Evolutionary conservation across 1,140 invertebrate genomes (phyloP).

Genomic region (Heliothis subflexa): DNA sequence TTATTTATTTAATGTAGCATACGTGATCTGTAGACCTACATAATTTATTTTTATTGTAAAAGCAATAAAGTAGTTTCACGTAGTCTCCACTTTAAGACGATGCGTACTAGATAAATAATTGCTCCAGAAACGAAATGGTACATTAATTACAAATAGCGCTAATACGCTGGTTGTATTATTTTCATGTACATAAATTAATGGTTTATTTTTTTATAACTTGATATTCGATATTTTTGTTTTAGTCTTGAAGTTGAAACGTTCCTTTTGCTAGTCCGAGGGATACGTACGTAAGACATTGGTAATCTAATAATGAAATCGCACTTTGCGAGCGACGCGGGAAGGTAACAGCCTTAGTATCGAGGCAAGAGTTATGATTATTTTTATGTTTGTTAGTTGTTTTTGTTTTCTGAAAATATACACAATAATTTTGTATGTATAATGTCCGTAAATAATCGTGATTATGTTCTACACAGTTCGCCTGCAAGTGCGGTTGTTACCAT

Average conservation of each 20-base stretch:
- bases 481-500: constrained; percentile 40
- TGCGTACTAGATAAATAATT: constrained; percentile 47
- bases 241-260: constrained; percentile 56
- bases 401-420: too few relatives aligned
- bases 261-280: constrained; percentile 58
- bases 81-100: constrained; percentile 63
- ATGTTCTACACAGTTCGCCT: background rate
- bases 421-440: background rate
- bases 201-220: constrained; percentile 57
- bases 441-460: background rate
- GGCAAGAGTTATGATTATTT: too few relatives aligned
- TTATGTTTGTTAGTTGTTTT: too few relatives aligned
- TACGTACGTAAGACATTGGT: constrained; percentile 39
- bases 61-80: constrained; percentile 62
- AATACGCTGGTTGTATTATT: constrained; percentile 54
- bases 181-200: constrained; percentile 58
- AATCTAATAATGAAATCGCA: constrained; percentile 34
- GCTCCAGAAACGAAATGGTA: constrained; percentile 48
- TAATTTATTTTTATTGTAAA: constrained; percentile 75
- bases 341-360: too few relatives aligned
- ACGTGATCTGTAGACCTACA: constrained; percentile 64
- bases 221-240: constrained; percentile 46
- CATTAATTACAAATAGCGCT: constrained; percentile 45
- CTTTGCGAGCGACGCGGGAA: constrained; percentile 4
- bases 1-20: constrained; percentile 81